Evolutionary conservation across 2,113 vertebrate species (phyloP).

Genomic region (Sus scrofa): T2T-Sscrofa CM000820.6:1259501-1260000

Average conservation of each 20-base stretch:
- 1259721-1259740: neutral
- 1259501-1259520: neutral
- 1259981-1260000: neutral
- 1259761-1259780: neutral
- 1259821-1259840: neutral
- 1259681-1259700: neutral
- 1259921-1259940: neutral
- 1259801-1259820: neutral
- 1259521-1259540: neutral
- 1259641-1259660: neutral
- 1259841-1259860: neutral
- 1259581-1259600: neutral
- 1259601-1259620: neutral
- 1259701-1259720: neutral
- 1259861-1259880: neutral
- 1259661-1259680: neutral
- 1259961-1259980: neutral
- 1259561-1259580: neutral
- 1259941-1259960: neutral
- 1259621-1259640: neutral
- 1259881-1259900: rapidly evolving
- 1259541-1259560: neutral
- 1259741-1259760: neutral
- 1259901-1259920: neutral
- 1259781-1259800: neutral